Base-by-base conservation (phyloP, 1,140 invertebrate genomes). In the Contarinia nasturtii region DNA sequence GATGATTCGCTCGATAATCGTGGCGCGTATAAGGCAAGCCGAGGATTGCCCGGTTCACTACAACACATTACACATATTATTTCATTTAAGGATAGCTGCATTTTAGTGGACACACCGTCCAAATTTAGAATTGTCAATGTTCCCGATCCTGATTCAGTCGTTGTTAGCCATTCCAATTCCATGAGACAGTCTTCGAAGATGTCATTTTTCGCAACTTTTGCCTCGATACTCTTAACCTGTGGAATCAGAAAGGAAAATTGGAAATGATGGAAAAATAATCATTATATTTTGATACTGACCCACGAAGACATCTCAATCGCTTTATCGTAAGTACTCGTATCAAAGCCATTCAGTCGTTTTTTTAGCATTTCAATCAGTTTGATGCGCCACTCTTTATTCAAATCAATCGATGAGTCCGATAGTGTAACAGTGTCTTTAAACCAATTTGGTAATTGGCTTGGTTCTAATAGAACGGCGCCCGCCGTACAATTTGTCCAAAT, bases 221-320 rank as follows among this genome's bases (percentile, higher is more conserved):
- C 80, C 56, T 83, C 77, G 19, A 79, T 80, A 51, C 76, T 80
- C 56, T 86, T 84, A 0, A 84, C n/a, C n/a, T n/a, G n/a, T n/a
- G n/a, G n/a, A n/a, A n/a, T n/a, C n/a, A n/a, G n/a, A n/a, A n/a
- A n/a, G n/a, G n/a, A n/a, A n/a, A n/a, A n/a, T n/a, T n/a, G n/a
- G n/a, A n/a, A n/a, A n/a, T n/a, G n/a, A n/a, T n/a, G n/a, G n/a
- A n/a, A n/a, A n/a, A n/a, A n/a, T n/a, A n/a, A n/a, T n/a, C n/a
- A n/a, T n/a, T n/a, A n/a, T n/a, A n/a, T n/a, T n/a, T n/a, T n/a
- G n/a, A n/a, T n/a, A n/a, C n/a, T n/a, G n/a, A n/a, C 72, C 82
- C 85, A 89, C 0, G 82, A 85, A 19, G 79, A 80, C 54, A 79
- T 80, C 67, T 88, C 83, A 40, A 87, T 70, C 14, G 84, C 85